Conservation (phyloP, 2,888 invertebrate species). For the Eueremaeus valkanovi region DNA sequence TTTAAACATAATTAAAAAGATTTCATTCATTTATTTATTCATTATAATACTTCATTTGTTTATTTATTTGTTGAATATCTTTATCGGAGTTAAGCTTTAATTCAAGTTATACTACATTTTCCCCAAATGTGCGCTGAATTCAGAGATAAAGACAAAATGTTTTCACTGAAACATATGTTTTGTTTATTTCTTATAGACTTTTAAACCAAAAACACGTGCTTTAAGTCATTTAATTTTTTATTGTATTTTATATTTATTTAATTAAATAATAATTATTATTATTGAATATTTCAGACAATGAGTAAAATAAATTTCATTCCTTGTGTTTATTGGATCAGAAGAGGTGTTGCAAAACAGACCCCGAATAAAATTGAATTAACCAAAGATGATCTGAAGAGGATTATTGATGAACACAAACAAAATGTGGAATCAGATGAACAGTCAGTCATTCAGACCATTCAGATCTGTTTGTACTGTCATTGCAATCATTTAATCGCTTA, state of each 20-base stretch:
- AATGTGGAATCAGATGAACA: conserved; percentile 53
- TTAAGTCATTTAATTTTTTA: not conserved
- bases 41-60: not conserved
- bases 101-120: not conserved
- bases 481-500: not conserved
- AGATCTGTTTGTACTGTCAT: not conserved
- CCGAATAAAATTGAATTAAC: conserved; percentile 64
- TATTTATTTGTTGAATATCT: not conserved
- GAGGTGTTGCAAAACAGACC: conserved; percentile 51
- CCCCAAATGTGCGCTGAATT: too few species aligned
- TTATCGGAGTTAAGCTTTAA: too few species aligned
- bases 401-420: conserved; percentile 68
- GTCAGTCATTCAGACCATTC: not conserved
- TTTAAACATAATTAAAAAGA: not conserved
- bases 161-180: conserved; percentile 16
- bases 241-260: not conserved
- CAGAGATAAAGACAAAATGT: not conserved
- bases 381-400: conserved; percentile 67
- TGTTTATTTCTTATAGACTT: not conserved
- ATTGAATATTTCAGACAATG: not conserved
- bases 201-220: not conserved
- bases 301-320: conserved; percentile 49
- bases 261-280: not conserved
- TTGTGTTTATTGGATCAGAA: conserved; percentile 52
- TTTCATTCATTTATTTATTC: not conserved